Conservation (phyloP, 2,888 invertebrate species). For the Erebia palarica region DNA sequence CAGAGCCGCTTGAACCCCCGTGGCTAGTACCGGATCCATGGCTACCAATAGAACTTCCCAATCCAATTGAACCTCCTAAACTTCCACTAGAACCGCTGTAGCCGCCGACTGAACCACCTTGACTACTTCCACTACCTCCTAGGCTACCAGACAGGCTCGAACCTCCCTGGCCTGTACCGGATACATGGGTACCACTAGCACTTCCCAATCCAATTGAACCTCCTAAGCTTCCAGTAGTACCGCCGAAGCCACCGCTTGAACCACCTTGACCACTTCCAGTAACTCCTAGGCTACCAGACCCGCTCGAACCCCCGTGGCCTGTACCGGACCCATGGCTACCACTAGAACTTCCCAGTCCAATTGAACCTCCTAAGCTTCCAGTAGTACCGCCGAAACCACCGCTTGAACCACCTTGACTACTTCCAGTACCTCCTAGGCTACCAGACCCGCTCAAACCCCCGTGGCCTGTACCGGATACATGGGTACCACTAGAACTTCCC, state of each 20-base stretch:
- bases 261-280: background rate
- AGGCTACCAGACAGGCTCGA: background rate
- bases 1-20: background rate
- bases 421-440: conserved; percentile 12
- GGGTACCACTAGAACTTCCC: background rate
- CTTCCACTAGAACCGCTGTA: background rate
- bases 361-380: conserved; percentile 27
- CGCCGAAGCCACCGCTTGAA: too few species aligned
- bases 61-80: background rate
- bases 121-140: background rate
- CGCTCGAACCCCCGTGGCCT: background rate
- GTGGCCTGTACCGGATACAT: background rate
- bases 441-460: background rate
- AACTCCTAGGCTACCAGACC: background rate
- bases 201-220: background rate
- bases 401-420: conserved; percentile 40
- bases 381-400: too few species aligned
- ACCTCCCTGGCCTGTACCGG: background rate
- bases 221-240: background rate
- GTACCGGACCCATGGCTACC: too few species aligned
- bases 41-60: background rate
- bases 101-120: background rate
- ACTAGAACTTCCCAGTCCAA: background rate
- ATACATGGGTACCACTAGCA: background rate
- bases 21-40: background rate